A percentile compares a stretch with the other conserved stretches of the same genome.
Conservation (phyloP, 1,140 invertebrate genomes). For the Amyelois transitella region DNA sequence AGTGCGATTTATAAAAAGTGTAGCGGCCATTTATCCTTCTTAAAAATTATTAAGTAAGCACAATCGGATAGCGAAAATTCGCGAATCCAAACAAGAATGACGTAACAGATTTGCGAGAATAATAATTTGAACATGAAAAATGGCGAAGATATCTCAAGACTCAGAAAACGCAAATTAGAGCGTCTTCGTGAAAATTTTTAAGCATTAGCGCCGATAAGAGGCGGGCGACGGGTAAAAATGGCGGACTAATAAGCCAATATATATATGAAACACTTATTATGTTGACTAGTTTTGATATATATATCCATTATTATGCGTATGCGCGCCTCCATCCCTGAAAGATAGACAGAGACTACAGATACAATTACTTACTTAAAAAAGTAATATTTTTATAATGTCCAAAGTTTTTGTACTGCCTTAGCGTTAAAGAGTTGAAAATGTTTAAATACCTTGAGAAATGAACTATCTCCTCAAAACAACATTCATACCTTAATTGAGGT, state of each 20-base stretch:
- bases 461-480: too few species aligned
- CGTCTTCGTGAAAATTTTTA: constrained; percentile 20
- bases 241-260: neutral
- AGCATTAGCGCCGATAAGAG: constrained; percentile 21
- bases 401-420: too few species aligned
- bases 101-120: constrained; percentile 8
- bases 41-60: neutral
- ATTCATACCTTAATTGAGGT: too few species aligned
- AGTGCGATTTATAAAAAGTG: too few species aligned
- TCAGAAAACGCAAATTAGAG: constrained; percentile 27
- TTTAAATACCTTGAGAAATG: too few species aligned
- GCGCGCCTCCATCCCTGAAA: too few species aligned
- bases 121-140: constrained; percentile 24
- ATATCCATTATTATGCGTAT: too few species aligned
- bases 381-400: too few species aligned
- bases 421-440: too few species aligned
- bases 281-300: neutral
- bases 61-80: neutral
- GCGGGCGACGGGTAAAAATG: neutral
- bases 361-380: too few species aligned
- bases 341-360: too few species aligned
- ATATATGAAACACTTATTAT: neutral
- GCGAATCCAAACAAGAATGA: constrained; percentile 10
- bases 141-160: constrained; percentile 25
- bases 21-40: neutral